Evolutionary conservation across 2,888 invertebrate species (phyloP).

Genomic region (Luperina testacea): DNA sequence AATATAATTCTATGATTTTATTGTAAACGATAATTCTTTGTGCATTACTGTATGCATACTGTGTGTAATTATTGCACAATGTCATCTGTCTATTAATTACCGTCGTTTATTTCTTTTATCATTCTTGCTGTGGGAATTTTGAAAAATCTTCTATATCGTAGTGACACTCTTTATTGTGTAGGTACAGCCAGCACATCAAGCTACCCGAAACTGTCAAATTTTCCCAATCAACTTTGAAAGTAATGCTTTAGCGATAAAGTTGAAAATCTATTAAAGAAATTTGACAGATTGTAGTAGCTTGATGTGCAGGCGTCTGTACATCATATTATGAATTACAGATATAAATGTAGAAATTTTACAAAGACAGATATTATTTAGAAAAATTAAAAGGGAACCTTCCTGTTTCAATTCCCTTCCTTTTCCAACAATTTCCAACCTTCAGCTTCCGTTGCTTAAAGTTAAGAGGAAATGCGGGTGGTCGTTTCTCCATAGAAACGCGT

Average conservation of each 20-base stretch:
- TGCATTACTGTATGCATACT: slow-evolving; percentile 19
- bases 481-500: no score
- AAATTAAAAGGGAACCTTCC: background rate
- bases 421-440: no score
- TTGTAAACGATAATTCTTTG: slow-evolving; percentile 25
- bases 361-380: background rate
- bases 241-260: no score
- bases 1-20: slow-evolving; percentile 45
- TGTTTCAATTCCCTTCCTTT: no score
- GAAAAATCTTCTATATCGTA: background rate
- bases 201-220: no score
- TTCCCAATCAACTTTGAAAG: no score
- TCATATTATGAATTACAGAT: background rate
- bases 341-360: background rate
- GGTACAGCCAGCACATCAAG: no score
- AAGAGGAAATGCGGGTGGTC: no score
- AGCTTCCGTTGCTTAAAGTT: no score
- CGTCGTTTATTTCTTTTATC: background rate
- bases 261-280: no score
- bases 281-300: no score
- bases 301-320: no score
- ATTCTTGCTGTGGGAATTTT: background rate
- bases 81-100: slow-evolving; percentile 5
- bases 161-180: background rate
- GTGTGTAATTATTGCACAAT: slow-evolving; percentile 21